These are phyloP conservation scores for Puntigrus tetrazona DNA, from an alignment of 2,113 vertebrate genomes.

Conservation along the genomic window DNA sequence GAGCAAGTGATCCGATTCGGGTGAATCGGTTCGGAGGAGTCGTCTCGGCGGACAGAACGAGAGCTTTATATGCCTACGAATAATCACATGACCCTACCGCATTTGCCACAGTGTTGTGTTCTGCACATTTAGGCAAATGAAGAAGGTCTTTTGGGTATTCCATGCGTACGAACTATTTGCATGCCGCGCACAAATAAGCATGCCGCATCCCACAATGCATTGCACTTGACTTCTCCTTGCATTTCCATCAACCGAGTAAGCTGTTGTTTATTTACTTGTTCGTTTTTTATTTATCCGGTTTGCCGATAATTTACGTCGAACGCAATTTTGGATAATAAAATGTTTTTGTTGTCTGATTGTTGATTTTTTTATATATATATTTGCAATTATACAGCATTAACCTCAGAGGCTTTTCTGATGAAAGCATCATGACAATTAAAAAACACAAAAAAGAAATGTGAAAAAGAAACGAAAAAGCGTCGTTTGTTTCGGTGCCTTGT, in stretches of 20 bases:
- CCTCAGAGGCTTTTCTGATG: no score
- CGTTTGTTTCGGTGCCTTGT: neutral
- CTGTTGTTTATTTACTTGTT: no score
- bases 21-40: neutral
- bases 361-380: no score
- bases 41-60: neutral
- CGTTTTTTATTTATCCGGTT: no score
- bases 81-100: neutral
- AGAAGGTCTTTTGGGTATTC: neutral
- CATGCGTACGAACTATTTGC: neutral
- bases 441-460: no score
- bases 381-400: no score
- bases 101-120: neutral
- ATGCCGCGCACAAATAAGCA: neutral
- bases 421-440: no score
- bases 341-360: no score
- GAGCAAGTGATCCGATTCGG: neutral
- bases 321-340: no score
- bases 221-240: neutral
- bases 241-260: neutral
- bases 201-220: neutral
- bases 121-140: neutral
- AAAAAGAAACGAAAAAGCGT: no score
- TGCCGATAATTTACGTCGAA: no score
- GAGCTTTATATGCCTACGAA: neutral